Evolutionary conservation across 2,797 vertebrate genomes (phyloP).

Genomic region (Cryptoblepharus egeriae): DNA sequence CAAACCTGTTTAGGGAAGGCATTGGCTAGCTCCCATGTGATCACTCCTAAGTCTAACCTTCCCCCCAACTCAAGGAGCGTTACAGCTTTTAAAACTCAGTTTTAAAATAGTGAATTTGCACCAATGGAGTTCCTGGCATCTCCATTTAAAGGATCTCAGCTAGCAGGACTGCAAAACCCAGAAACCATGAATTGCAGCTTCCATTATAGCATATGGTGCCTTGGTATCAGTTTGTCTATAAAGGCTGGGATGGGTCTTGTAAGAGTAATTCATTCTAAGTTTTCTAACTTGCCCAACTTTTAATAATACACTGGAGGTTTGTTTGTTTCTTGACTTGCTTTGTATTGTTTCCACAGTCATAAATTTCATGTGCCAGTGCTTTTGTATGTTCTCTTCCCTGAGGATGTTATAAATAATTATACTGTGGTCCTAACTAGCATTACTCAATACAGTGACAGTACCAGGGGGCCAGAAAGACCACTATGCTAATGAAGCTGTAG

Average conservation of each 20-base stretch:
- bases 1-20: too few relatives aligned
- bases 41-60: too few relatives aligned
- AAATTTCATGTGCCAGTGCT: conserved; percentile 1
- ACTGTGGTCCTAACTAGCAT: conserved; percentile 31
- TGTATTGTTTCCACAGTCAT: conserved; percentile 19
- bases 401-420: conserved; percentile 48
- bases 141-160: not conserved
- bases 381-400: conserved; percentile 13
- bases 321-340: conserved; percentile 23
- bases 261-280: not conserved
- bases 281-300: conserved; percentile 13
- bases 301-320: conserved; percentile 12
- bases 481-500: conserved; percentile 1
- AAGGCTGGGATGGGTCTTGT: not conserved
- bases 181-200: not conserved
- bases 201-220: not conserved
- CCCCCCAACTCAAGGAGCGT: too few relatives aligned
- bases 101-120: not conserved
- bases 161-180: not conserved
- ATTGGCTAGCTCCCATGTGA: too few relatives aligned
- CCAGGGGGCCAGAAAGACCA: conserved; percentile 12
- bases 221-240: not conserved
- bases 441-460: conserved; percentile 32
- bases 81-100: too few relatives aligned
- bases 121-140: not conserved